Base-by-base conservation (phyloP, 2,113 vertebrate species). In the Aptenodytes forsteri region DNA sequence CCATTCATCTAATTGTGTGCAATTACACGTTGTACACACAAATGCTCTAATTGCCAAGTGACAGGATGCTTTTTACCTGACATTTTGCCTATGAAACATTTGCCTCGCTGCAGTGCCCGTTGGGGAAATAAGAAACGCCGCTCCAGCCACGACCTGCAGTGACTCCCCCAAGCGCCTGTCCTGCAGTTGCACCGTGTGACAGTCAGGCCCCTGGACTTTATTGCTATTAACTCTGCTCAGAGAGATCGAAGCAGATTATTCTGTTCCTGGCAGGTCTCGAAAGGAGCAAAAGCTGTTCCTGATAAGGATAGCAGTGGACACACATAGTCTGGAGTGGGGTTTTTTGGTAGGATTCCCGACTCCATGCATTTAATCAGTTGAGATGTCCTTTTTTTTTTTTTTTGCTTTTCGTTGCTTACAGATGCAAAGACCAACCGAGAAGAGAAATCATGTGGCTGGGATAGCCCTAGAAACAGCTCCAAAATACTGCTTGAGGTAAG, bases 51-150 rank as follows among this genome's bases (percentile, higher is more conserved):
- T 5, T 85, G 61, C n/a, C 52, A 55, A 66, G 38, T 1, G 12
- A 17, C 32, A 20, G 56, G n/a, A 38, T 71, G n/a, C 69, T 78
- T 84, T 71, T 59, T 12, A 79, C 76, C 36, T 49, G 52, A 55
- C 0, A 0, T 69, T 82, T 22, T 52, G 50, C 50, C 55, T 15
- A 3, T 15, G 20, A 44, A 21, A 36, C 0, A 0, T 50, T 34
- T 21, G 30, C 38, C 32, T n/a, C 1, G 2, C 50, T 32, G 34
- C 42, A 11, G 69, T 9, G n/a, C 50, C 64, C 4, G 1, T 5
- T 18, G 71, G 38, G 50, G 71, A 59, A 65, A 22, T 9, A 21
- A 15, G 25, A 25, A 77, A 40, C 47, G 15, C 42, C 0, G 2
- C 50, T 54, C 15, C 18, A 16, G 67, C n/a, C 32, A 27, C 2